These are phyloP conservation scores for Drosophila pseudotakahashii DNA, from an alignment of 2,888 invertebrate species.

Conservation along the genomic window DNA sequence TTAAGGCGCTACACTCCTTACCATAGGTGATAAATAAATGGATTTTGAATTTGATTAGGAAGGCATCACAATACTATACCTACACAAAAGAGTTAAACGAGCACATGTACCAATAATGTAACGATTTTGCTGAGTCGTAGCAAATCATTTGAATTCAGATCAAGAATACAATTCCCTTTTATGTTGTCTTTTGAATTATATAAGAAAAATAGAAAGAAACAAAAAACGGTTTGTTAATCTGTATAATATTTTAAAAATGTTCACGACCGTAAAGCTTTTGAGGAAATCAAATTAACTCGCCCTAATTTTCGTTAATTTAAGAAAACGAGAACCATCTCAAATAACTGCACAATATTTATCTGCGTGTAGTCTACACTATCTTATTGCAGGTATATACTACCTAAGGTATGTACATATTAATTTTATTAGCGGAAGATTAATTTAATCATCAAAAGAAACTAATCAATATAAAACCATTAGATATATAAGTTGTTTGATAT, in stretches of 20 bases:
- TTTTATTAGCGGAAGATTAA: background rate
- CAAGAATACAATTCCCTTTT: too few relatives aligned
- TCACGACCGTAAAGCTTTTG: background rate
- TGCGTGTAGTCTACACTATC: background rate
- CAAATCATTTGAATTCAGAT: too few relatives aligned
- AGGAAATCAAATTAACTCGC: background rate
- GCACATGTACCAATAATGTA: too few relatives aligned
- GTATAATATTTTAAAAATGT: background rate
- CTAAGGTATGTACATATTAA: constrained; percentile 2
- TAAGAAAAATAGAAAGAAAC: background rate
- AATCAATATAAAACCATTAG: background rate
- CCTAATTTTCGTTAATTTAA: background rate
- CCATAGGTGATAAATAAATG: too few relatives aligned
- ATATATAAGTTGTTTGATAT: background rate
- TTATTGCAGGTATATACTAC: background rate
- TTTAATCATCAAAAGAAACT: background rate
- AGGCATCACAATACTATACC: too few relatives aligned
- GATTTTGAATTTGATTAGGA: too few relatives aligned
- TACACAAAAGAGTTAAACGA: too few relatives aligned
- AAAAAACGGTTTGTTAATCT: background rate
- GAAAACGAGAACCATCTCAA: background rate
- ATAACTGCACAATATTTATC: background rate
- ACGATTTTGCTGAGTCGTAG: too few relatives aligned
- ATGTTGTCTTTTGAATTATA: background rate
- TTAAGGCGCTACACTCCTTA: too few relatives aligned